Percentiles rank a stretch among this genome's conserved stretches.
Evolutionary conservation across 2,888 invertebrate species (phyloP).

Genomic region (Lamproptera curius): DNA sequence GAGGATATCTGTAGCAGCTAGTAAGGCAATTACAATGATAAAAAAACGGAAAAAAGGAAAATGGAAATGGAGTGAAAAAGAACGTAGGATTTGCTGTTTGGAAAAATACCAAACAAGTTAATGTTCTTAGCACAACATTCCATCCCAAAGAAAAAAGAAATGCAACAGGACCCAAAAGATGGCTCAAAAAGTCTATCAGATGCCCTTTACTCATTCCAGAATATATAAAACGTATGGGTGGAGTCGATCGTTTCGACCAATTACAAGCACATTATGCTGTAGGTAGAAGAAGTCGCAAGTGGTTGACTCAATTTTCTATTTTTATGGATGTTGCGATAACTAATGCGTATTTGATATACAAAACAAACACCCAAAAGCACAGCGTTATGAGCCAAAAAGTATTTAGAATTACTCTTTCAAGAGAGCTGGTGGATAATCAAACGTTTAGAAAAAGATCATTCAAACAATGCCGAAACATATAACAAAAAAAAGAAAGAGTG

Average conservation of each 20-base stretch:
- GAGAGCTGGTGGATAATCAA: no score
- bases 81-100: no score
- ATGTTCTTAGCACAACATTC: conserved; percentile 31
- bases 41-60: conserved; percentile 29
- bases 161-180: conserved; percentile 25
- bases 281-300: no score
- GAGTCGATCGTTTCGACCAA: no score
- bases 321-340: conserved; percentile 29
- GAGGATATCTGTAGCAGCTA: no score
- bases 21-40: no score
- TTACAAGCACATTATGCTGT: no score
- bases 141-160: no score
- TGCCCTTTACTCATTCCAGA: no score
- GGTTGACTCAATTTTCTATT: no score
- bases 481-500: conserved; percentile 8
- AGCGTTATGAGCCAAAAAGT: conserved; percentile 27
- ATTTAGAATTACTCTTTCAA: conserved; percentile 28
- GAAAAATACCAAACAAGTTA: conserved; percentile 32
- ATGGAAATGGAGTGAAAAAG: conserved; percentile 30
- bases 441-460: conserved; percentile 23
- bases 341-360: conserved; percentile 29
- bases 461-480: conserved; percentile 24
- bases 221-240: no score
- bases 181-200: no score
- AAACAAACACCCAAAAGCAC: conserved; percentile 17